Evolutionary conservation across 1,140 invertebrate species (phyloP).

Genomic region (Drosophila mojavensis): DNA sequence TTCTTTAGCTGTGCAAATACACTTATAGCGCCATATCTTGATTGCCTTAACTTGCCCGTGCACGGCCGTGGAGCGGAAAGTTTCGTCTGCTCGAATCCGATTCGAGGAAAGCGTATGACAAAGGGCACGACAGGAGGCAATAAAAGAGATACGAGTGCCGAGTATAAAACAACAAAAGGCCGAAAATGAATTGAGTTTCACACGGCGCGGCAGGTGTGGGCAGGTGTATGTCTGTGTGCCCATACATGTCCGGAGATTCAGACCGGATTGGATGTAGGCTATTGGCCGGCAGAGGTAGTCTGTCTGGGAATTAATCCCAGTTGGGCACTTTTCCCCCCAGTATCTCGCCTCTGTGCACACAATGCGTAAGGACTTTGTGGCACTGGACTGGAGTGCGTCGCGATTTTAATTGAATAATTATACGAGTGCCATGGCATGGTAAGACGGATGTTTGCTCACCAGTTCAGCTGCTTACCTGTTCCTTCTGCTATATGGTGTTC

Average conservation of each 20-base stretch:
- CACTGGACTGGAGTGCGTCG: conserved; percentile 21
- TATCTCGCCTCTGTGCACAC: conserved; percentile 27
- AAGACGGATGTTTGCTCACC: conserved; percentile 50
- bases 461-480: background rate
- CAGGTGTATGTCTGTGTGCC: conserved; percentile 15
- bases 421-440: conserved; percentile 54
- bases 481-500: background rate
- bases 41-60: background rate
- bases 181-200: conserved; percentile 63
- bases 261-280: conserved; percentile 11
- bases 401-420: conserved; percentile 77
- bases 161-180: conserved; percentile 65
- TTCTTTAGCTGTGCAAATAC: conserved; percentile 8
- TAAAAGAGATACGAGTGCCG: conserved; percentile 51
- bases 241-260: conserved; percentile 6
- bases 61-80: background rate
- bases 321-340: conserved; percentile 57
- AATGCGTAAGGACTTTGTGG: conserved; percentile 27
- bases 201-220: conserved; percentile 14
- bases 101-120: conserved; percentile 33
- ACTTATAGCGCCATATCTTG: conserved; percentile 10
- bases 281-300: conserved; percentile 7
- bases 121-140: conserved; percentile 63
- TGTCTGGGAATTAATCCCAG: conserved; percentile 67
- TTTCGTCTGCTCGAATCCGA: background rate